These are phyloP conservation scores for Montipora sp. DNA, from an alignment of 64 coral and sea anemone species.

Conservation along the genomic window DNA sequence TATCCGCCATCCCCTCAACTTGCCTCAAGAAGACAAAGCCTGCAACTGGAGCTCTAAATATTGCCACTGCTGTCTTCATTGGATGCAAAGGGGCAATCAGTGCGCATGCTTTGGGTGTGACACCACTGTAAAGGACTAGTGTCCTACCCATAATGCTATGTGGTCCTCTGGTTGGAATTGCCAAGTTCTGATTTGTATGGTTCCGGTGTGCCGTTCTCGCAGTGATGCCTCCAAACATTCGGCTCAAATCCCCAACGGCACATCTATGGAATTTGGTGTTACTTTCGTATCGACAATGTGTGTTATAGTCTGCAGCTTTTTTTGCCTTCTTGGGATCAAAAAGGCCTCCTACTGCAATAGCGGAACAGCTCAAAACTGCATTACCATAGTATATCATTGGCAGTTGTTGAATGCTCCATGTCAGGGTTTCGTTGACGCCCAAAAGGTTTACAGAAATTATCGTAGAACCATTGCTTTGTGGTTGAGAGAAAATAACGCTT, in stretches of 20 bases:
- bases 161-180: conserved; percentile 56
- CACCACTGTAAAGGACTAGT: conserved; percentile 56
- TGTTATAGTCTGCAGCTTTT: not conserved
- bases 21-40: conserved; percentile 83
- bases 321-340: conserved; percentile 54
- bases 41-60: conserved; percentile 74
- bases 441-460: conserved; percentile 60
- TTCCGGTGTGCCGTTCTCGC: not conserved
- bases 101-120: conserved; percentile 73
- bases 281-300: not conserved
- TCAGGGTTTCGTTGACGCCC: conserved; percentile 63
- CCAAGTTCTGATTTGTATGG: conserved; percentile 28
- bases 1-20: conserved; percentile 34
- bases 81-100: conserved; percentile 32
- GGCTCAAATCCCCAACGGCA: conserved; percentile 72
- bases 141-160: conserved; percentile 76
- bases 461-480: conserved; percentile 9
- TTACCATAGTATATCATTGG: conserved; percentile 91
- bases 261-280: conserved; percentile 30
- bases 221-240: conserved; percentile 61
- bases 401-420: conserved; percentile 61
- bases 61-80: conserved; percentile 53
- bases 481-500: conserved; percentile 67
- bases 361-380: conserved; percentile 26
- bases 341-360: conserved; percentile 20